These are phyloP conservation scores for Allygus modestus DNA, from an alignment of 2,888 invertebrate species.

Conservation along the genomic window DNA sequence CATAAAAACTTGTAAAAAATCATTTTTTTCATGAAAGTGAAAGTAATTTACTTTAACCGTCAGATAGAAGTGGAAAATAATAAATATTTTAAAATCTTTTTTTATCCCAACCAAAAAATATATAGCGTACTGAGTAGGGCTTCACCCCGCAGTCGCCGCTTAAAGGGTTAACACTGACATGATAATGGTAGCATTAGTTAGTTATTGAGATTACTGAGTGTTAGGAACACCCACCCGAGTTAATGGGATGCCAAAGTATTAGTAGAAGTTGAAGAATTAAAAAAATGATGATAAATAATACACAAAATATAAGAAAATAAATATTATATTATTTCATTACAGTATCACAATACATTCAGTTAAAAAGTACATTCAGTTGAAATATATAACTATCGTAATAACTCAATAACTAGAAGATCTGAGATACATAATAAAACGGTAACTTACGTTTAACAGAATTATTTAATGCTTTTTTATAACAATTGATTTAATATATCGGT, in stretches of 20 bases:
- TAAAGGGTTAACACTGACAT: too few species aligned
- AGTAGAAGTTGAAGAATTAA: too few species aligned
- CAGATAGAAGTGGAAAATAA: too few species aligned
- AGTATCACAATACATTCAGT: conserved; percentile 19
- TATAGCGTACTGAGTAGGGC: too few species aligned
- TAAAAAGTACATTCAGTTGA: neutral
- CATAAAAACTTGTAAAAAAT: too few species aligned
- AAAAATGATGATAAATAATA: conserved; percentile 11
- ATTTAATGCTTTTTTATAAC: neutral
- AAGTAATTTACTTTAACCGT: too few species aligned
- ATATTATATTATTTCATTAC: conserved; percentile 24
- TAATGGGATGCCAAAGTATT: too few species aligned
- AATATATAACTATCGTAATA: neutral
- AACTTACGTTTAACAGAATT: neutral
- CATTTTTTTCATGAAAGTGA: too few species aligned
- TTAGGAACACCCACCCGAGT: neutral
- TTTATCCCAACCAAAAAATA: too few species aligned
- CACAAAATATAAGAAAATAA: conserved; percentile 29
- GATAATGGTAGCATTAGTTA: too few species aligned
- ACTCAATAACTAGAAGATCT: conserved; percentile 17
- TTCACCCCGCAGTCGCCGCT: too few species aligned
- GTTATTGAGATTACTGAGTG: neutral
- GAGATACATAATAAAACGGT: neutral
- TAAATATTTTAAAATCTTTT: too few species aligned
- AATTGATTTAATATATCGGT: neutral